Base-by-base conservation (phyloP, 1,140 invertebrate genomes). In the Heliconius hewitsoni region DNA sequence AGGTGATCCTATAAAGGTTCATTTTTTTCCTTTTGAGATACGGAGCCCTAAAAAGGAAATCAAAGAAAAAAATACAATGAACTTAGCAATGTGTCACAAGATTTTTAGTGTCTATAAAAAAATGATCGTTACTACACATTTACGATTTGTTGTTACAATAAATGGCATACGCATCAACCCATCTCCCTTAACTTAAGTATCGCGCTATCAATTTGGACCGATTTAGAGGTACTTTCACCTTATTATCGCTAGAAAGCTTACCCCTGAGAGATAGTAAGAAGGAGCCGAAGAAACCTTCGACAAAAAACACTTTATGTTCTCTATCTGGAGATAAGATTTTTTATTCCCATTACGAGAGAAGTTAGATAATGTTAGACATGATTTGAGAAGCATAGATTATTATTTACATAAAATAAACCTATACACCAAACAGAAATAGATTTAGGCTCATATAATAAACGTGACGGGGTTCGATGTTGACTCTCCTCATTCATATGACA, bases 191-290 rank as follows among this genome's bases (percentile, higher is more conserved):
- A 34, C 74, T 71, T 76, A 80, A 76, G 74, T 30, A 77, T 55
- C 39, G 57, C 13, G 39, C 39, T 80, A 80, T 80, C 79, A 78
- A 81, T 83, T 80, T 76, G 55, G 70, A 74, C n/a, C 78, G 74
- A 18, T 76, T 72, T 76, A 77, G 55, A 46, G 76, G 70, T 57
- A 55, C 74, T 79, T 57, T 73, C 66, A 73, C 70, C 71, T 74
- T 80, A 82, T 80, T 77, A 80, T 75, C 73, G 76, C 75, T 80
- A 50, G 71, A 52, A 80, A 80, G 74, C 52, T 82, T 80, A 78
- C 77, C 60, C 81, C 73, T 71, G 39, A 19, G 81, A 79, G 74
- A 42, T 57, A 66, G 19, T 73, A 70, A 37, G 71, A 77, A 66
- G 55, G 74, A 66, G 71, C 19, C 46, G 19, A 3, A 76, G 76